A percentile compares a stretch with the other conserved stretches of the same genome.
These are phyloP conservation scores for Manis crassicaudata DNA, from an alignment of 2,797 vertebrate genomes.

Conservation along the genomic window DNA sequence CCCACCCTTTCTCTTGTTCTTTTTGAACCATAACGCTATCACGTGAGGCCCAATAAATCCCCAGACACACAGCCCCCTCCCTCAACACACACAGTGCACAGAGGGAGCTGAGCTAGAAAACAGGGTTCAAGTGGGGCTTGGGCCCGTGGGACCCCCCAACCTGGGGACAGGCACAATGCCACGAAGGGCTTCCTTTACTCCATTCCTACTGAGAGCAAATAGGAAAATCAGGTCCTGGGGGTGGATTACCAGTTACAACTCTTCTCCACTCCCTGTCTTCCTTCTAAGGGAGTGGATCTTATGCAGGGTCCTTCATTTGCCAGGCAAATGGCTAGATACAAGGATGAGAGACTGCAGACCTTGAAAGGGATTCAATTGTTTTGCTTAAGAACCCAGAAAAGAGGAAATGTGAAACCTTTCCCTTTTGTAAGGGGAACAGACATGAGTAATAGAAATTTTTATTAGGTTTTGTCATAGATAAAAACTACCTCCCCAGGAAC, in stretches of 20 bases:
- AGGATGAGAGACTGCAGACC: neutral
- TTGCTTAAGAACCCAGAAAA: neutral
- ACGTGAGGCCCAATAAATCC: neutral
- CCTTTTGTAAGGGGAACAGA: neutral
- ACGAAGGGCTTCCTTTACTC: neutral
- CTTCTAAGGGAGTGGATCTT: neutral
- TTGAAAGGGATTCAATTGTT: neutral
- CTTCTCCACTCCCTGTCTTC: neutral
- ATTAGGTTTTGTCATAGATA: conserved; percentile 53
- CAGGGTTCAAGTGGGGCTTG: too few relatives aligned
- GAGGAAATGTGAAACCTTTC: conserved; percentile 35
- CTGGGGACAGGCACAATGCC: too few relatives aligned
- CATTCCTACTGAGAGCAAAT: neutral
- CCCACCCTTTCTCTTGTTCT: neutral
- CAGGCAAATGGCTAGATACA: neutral
- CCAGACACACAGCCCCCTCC: neutral
- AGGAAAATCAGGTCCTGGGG: neutral
- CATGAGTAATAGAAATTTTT: conserved; percentile 35
- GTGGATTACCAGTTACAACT: neutral
- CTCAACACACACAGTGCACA: neutral
- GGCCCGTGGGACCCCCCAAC: neutral
- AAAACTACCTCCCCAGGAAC: conserved; percentile 37
- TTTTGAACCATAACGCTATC: neutral
- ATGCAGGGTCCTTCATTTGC: fast-evolving
- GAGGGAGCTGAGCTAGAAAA: neutral